Conservation (phyloP, 1,140 invertebrate species). For the Trichonephila clavata region DNA sequence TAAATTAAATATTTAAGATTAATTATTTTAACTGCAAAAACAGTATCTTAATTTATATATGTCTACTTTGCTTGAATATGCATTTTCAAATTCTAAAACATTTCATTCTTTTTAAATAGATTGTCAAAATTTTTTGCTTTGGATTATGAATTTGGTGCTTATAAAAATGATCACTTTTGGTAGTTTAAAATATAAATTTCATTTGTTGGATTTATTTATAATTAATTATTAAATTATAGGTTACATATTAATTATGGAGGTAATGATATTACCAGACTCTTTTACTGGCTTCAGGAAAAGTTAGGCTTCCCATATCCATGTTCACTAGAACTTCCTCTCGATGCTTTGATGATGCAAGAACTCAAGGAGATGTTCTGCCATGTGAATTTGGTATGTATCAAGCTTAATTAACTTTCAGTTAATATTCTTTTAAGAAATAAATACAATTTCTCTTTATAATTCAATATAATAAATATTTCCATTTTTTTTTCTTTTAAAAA, state of each 20-base stretch:
- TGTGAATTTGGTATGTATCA: conserved; percentile 86
- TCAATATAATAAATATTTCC: background rate
- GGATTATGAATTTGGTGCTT: too few species aligned
- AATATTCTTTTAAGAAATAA: background rate
- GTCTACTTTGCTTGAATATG: too few species aligned
- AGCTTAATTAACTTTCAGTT: background rate
- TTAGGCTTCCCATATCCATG: conserved; percentile 93
- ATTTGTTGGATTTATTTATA: too few species aligned
- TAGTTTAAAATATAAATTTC: too few species aligned
- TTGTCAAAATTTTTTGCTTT: too few species aligned
- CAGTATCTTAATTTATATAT: too few species aligned
- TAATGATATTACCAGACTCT: conserved; percentile 91
- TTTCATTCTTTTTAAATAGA: too few species aligned
- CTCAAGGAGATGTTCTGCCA: conserved; percentile 95
- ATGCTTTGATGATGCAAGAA: conserved; percentile 86
- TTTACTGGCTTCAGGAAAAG: conserved; percentile 91
- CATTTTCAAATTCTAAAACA: too few species aligned
- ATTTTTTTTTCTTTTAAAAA: background rate
- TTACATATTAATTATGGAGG: conserved; percentile 92
- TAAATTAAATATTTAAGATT: too few species aligned
- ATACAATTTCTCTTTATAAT: background rate
- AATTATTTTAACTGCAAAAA: too few species aligned
- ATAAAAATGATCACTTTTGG: too few species aligned
- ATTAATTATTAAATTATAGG: conserved; percentile 79
- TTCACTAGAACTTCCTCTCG: conserved; percentile 83